Base-by-base conservation (phyloP, 1,140 invertebrate genomes). In the Aphelinus certus region DNA sequence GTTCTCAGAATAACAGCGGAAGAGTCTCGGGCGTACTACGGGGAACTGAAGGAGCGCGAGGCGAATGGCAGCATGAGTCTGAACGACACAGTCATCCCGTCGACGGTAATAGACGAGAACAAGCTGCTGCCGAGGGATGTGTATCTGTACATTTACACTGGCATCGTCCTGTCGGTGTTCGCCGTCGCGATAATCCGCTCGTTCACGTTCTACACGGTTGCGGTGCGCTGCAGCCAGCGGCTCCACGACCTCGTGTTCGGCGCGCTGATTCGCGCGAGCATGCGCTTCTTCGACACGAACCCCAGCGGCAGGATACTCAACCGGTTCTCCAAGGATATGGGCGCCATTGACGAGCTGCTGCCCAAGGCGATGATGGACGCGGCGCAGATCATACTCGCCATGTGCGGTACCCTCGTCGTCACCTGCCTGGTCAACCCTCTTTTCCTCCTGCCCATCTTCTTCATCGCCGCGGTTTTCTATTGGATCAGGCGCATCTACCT, bases 341-440 rank as follows among this genome's bases (percentile, higher is more conserved):
- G 94, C 0, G 91, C 92, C 1, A 91, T 97, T 77, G 97, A 98
- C 83, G 96, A 98, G 85, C 82, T 93, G 1, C 85, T 98, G n/a
- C 96, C 97, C 63, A 88, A 89, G 63, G 89, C 91, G 9, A 90
- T 94, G 65, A 89, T 96, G 68, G 96, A 98, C 83, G 93, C 94
- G 67, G 88, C 95, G 1, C 89, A 91, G 83, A 90, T 93, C 7
- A 90, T 91, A 66, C 83, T 94, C 10, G 89, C 91, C 57, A 90
- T 92, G 87, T 82, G 88, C 47, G 92, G 91, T 48, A 89, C 91
- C 1, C 81, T 91, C 2, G 81, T 92, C 4, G 90, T 96, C n/a
- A 92, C 95, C 1, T 92, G 92, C 42, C 89, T 93, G 0, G 90
- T 95, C 0, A 93, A 95, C 79, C 91, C 92, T 0, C 92, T 92